These are phyloP conservation scores for Latrodectus elegans DNA, from an alignment of 2,888 invertebrate species.

Conservation along the genomic window DNA sequence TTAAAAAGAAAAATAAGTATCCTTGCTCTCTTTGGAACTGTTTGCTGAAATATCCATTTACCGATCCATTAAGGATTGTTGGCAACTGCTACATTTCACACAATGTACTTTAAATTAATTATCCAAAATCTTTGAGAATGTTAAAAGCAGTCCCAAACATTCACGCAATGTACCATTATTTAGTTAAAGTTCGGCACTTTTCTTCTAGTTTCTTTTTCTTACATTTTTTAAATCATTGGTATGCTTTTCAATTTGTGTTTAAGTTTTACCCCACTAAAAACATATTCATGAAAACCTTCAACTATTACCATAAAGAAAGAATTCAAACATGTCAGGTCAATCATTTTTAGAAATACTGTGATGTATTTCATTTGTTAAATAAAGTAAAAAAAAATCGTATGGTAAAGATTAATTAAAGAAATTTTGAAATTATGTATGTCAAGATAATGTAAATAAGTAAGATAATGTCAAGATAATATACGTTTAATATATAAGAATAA, in stretches of 20 bases:
- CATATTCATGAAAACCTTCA: neutral
- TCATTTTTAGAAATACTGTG: neutral
- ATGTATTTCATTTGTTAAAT: no score
- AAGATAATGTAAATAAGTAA: no score
- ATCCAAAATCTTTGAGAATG: constrained; percentile 32
- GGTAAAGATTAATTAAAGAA: no score
- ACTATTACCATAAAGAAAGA: constrained; percentile 6
- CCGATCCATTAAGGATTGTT: constrained; percentile 41
- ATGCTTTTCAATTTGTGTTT: constrained; percentile 7
- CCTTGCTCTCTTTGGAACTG: constrained; percentile 28
- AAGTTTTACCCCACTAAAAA: neutral
- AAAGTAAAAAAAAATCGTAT: no score
- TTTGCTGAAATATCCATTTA: constrained; percentile 32
- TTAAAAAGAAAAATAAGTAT: constrained; percentile 1
- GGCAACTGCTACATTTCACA: constrained; percentile 15
- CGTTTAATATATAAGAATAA: no score
- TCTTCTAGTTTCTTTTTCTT: constrained; percentile 9
- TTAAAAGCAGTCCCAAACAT: constrained; percentile 27
- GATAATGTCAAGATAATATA: no score
- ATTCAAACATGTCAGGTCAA: constrained; percentile 1
- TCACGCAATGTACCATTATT: constrained; percentile 31
- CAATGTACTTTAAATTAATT: constrained; percentile 45
- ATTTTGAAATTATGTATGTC: no score
- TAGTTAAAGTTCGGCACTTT: constrained; percentile 24
- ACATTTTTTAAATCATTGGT: constrained; percentile 31